Evolutionary conservation across 2,113 vertebrate genomes (phyloP), one percentile per base, ranked within the genome.

Genomic region (Scartelaos histophorus): DNA sequence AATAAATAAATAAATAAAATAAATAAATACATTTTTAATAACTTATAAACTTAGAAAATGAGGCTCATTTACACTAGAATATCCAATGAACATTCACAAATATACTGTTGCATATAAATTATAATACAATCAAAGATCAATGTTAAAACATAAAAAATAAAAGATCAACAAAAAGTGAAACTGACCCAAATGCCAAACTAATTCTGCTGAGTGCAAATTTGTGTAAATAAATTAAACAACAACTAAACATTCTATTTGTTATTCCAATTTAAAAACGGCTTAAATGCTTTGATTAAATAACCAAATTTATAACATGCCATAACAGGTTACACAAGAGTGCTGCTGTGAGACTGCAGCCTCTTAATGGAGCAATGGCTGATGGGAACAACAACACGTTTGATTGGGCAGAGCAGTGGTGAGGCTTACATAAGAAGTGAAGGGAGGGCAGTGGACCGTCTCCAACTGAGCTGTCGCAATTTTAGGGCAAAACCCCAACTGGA

Each of bases 321-420:
- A 89, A 84, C 70, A 78, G 79, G 83, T 92, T 89, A 90, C 71
- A 62, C 72, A 92, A 92, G 57, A 19, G 58, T 71, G 71, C 71
- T 77, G 73, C 73, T 77, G 74, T 49, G 61, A 70, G 79, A 66
- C 2, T 9, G 29, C 75, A 81, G 71, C 78, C 73, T 80, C 67
- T 57, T 62, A 65, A 71, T 71, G 80, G 80, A 81, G 61, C 80
- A 76, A 76, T 49, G 24, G 71, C 76, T 82, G 47, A 69, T 70
- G 76, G 62, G 69, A 82, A 62, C 65, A 84, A 80, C 73, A 78
- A 73, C 29, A 35, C 29, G 70, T 67, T 75, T 74, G 82, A 65
- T 71, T 53, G 38, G 72, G 70, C 76, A 66, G 66, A 76, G 73
- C 2, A 25, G 17, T 5, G 58, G 61, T 45, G 11, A n/a, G 35